Evolutionary conservation across 2,888 invertebrate species (phyloP).

Genomic region (Campoletis raptor): DNA sequence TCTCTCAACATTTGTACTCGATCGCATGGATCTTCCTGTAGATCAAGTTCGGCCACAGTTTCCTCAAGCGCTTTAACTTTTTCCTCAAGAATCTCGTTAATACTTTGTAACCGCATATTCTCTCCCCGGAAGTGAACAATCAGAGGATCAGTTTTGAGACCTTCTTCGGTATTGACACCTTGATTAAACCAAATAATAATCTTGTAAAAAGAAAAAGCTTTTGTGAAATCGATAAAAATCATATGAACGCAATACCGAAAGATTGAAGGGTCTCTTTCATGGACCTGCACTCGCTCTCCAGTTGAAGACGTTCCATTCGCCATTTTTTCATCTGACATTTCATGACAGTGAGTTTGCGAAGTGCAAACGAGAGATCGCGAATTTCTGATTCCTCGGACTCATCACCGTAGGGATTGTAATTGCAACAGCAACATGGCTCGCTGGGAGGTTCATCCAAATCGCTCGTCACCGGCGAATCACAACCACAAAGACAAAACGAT

Average conservation of each 20-base stretch:
- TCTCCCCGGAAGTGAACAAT: conserved; percentile 78
- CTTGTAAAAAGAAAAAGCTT: not conserved
- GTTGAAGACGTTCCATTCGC: conserved; percentile 79
- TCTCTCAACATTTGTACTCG: conserved; percentile 74
- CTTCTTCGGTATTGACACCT: conserved; percentile 77
- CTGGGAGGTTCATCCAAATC: conserved; percentile 70
- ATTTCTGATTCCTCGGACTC: conserved; percentile 77
- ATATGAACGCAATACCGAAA: conserved; percentile 72
- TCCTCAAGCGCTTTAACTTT: conserved; percentile 77
- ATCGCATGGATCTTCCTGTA: conserved; percentile 74
- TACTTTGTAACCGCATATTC: conserved; percentile 76
- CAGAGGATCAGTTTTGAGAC: conserved; percentile 79
- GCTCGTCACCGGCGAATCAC: conserved; percentile 65
- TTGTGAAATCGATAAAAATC: not conserved
- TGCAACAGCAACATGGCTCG: conserved; percentile 79
- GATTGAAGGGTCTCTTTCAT: conserved; percentile 77
- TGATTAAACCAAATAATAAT: not conserved
- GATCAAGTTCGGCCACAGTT: conserved; percentile 77
- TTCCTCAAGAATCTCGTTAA: conserved; percentile 77
- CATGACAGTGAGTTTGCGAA: conserved; percentile 80
- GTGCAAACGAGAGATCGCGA: conserved; percentile 78
- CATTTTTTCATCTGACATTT: conserved; percentile 82
- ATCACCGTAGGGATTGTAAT: conserved; percentile 78
- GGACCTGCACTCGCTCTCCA: conserved; percentile 80
- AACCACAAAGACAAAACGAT: conserved; percentile 63